These are phyloP conservation scores for Bradysia coprophila DNA, from an alignment of 1,140 invertebrate genomes.

Conservation along the genomic window DNA sequence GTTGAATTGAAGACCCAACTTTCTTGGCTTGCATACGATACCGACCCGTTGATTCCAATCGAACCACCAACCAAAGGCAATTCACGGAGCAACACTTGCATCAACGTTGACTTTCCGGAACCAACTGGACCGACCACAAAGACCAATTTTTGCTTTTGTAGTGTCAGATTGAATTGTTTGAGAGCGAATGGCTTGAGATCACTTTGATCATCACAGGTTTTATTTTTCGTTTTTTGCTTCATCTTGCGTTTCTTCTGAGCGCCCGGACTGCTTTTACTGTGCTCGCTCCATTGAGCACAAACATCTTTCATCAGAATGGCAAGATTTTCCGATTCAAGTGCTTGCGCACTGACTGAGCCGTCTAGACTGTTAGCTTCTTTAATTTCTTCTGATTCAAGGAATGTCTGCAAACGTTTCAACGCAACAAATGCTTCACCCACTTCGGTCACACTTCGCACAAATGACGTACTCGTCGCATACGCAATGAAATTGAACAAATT, in stretches of 20 bases:
- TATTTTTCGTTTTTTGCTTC: background rate
- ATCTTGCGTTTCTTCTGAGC: conserved; percentile 1
- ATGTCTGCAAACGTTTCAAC: conserved; percentile 32
- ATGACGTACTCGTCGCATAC: no score
- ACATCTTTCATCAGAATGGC: conserved; percentile 2
- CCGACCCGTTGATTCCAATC: conserved; percentile 18
- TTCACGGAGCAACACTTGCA: conserved; percentile 45
- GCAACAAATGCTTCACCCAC: conserved; percentile 53
- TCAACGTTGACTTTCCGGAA: conserved; percentile 22
- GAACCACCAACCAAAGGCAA: conserved; percentile 26
- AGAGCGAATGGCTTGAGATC: background rate
- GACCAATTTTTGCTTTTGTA: conserved; percentile 10
- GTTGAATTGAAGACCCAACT: conserved; percentile 29
- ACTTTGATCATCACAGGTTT: background rate
- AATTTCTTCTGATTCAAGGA: conserved; percentile 31
- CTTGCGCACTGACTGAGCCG: no score
- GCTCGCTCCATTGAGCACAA: background rate
- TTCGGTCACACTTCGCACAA: conserved; percentile 47
- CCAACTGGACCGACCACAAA: conserved; percentile 3
- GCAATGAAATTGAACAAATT: no score
- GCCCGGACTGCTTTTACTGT: conserved; percentile 3
- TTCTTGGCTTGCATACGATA: conserved; percentile 34
- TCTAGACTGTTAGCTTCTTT: no score
- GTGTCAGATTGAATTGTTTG: conserved; percentile 18
- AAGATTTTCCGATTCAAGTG: background rate